phyloP scores from a whole-genome alignment of 1,140 invertebrate species.

The Heliothis virescens region DNA sequence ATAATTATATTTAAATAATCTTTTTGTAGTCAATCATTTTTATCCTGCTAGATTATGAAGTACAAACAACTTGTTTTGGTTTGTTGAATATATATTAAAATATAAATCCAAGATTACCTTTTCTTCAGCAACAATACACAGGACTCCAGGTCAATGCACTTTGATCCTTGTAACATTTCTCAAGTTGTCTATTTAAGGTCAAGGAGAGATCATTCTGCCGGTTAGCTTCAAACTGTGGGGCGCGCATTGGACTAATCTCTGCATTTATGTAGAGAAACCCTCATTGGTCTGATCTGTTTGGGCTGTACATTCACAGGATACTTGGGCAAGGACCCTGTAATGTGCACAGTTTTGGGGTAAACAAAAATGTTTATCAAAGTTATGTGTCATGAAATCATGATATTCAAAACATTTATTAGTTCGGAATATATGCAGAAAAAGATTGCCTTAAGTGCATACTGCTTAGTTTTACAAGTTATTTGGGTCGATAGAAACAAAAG shows the following conservation, averaged over 20 bases:
- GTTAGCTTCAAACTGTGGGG: slow-evolving; percentile 92
- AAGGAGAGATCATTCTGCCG: slow-evolving; percentile 91
- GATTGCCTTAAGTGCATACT: slow-evolving; percentile 7
- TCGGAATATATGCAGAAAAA: neutral
- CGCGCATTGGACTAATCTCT: slow-evolving; percentile 94
- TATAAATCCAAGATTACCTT: slow-evolving; percentile 87
- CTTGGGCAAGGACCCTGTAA: slow-evolving; percentile 93
- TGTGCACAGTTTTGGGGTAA: neutral
- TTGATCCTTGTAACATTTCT: slow-evolving; percentile 95
- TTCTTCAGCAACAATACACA: slow-evolving; percentile 96
- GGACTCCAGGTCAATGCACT: slow-evolving; percentile 96
- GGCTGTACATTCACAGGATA: slow-evolving; percentile 94
- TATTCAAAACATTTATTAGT: too few species aligned
- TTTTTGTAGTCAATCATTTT: too few species aligned
- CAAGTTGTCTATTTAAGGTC: slow-evolving; percentile 93
- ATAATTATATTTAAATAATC: too few species aligned
- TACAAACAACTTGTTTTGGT: slow-evolving; percentile 9
- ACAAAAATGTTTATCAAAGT: neutral
- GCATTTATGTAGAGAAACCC: slow-evolving; percentile 95
- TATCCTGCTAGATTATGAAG: too few species aligned
- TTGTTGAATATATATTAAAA: slow-evolving; percentile 1
- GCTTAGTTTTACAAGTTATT: neutral
- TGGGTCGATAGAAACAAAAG: neutral
- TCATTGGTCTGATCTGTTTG: slow-evolving; percentile 94
- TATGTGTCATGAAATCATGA: too few species aligned